Evolutionary conservation across 1,140 invertebrate species (phyloP), one percentile per base, ranked within the genome.

Genomic region (Drosophila mayri): DNA sequence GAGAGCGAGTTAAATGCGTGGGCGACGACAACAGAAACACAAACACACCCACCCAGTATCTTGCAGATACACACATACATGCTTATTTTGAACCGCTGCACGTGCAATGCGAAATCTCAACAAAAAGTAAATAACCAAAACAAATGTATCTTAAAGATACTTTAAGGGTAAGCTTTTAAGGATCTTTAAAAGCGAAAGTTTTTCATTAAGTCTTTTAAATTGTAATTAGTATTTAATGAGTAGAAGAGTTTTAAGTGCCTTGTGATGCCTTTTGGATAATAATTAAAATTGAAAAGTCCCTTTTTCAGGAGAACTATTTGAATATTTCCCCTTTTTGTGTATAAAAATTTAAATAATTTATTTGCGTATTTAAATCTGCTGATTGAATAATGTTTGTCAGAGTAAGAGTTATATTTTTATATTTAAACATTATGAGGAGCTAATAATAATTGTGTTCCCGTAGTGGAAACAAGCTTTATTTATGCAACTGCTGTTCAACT

Each of bases 101-200:
- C 83, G 83, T 87, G 83, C 84, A 70, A 50, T 62, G 54, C 41
- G 47, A 68, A 76, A 65, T 16, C n/a, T 10, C 5, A 28, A 28
- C 35, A 28, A 64, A 30, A 44, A 44, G 32, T 28, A 43, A 12
- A 41, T 22, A 20, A 54, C 0, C 16, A 59, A 46, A 59, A 43
- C 20, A 59, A 37, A 64, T 25, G 35, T 4, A 55, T 0, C 1
- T 25, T 18, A 20, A 43, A 41, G 18, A 37, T 40, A 61, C 14
- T 52, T 35, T 52, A 35, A 16, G 4, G 18, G 1, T 18, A 25
- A 20, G 12, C 4, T 38, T 38, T 38, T 9, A 6, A 5, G 4
- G 37, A 38, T 16, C 7, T 12, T 14, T 50, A 6, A 18, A 50
- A 2, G 12, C 7, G 18, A 16, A 4, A 10, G 14, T 25, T 9